Evolutionary conservation across 2,888 invertebrate species (phyloP).

Genomic region (Leptinotarsa tumamoca): DNA sequence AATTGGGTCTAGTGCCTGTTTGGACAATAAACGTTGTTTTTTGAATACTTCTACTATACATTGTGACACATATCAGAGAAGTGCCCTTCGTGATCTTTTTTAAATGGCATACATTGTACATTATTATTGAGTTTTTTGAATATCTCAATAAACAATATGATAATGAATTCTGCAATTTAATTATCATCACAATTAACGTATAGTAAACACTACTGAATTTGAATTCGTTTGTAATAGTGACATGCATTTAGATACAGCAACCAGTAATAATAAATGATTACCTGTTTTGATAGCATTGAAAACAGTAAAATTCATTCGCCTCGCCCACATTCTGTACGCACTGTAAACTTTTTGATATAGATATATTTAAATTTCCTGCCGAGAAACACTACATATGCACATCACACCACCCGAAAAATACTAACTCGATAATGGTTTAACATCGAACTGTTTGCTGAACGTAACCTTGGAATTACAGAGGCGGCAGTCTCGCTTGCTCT

Average conservation of each 20-base stretch:
- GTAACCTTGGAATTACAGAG: conserved; percentile 6
- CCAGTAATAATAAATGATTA: conserved; percentile 19
- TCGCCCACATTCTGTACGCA: conserved; percentile 29
- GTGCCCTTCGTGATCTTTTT: no score
- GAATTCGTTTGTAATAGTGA: no score
- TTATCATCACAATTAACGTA: no score
- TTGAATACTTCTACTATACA: no score
- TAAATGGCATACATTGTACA: no score
- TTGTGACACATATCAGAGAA: no score
- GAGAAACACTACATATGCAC: neutral
- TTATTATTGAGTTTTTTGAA: no score
- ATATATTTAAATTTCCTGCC: neutral
- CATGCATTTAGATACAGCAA: neutral
- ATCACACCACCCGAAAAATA: conserved; percentile 7
- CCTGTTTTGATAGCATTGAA: conserved; percentile 43
- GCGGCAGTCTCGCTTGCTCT: neutral
- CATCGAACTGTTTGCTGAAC: neutral
- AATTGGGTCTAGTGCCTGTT: no score
- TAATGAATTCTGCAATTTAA: no score
- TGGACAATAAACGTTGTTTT: no score
- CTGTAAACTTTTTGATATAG: neutral
- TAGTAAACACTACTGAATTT: no score
- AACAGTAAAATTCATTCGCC: conserved; percentile 32
- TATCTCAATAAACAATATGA: no score
- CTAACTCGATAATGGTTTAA: conserved; percentile 9